These are phyloP conservation scores for Austrolebias charrua DNA, from an alignment of 2,797 vertebrate genomes.

Conservation along the genomic window DNA sequence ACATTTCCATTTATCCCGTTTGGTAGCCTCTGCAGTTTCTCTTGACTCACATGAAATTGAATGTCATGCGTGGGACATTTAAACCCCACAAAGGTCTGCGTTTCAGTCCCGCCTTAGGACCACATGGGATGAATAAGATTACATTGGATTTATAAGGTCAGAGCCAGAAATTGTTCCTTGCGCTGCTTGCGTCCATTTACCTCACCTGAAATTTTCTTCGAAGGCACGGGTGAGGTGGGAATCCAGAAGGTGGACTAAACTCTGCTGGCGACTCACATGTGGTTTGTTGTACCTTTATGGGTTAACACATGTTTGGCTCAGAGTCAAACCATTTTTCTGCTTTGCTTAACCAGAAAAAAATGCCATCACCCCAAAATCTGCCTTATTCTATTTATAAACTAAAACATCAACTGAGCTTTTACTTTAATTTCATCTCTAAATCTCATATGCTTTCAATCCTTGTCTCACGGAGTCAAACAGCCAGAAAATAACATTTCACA, in stretches of 20 bases:
- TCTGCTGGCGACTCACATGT: slow-evolving; percentile 42
- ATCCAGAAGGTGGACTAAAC: slow-evolving; percentile 50
- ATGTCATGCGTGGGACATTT: slow-evolving; percentile 54
- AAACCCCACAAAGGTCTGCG: slow-evolving; percentile 41
- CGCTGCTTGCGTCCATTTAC: slow-evolving; percentile 31
- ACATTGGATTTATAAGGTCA: slow-evolving; percentile 42
- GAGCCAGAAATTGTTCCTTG: slow-evolving; percentile 20
- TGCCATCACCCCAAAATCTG: slow-evolving; percentile 53
- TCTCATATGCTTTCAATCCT: slow-evolving; percentile 35
- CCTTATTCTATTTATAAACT: slow-evolving; percentile 56
- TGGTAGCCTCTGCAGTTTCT: slow-evolving; percentile 24
- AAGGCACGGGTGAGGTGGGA: slow-evolving; percentile 27
- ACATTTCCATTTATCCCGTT: slow-evolving; percentile 59
- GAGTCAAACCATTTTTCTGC: slow-evolving; percentile 35
- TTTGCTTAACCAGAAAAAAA: slow-evolving; percentile 41
- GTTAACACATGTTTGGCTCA: slow-evolving; percentile 56
- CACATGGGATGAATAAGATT: slow-evolving; percentile 54
- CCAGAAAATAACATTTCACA: slow-evolving; percentile 47
- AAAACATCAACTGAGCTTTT: slow-evolving; percentile 43
- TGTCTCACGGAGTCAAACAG: slow-evolving; percentile 43
- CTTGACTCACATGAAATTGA: slow-evolving; percentile 46
- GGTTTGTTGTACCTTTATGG: slow-evolving; percentile 40
- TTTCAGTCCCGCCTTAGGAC: slow-evolving; percentile 45
- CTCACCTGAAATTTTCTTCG: slow-evolving; percentile 39
- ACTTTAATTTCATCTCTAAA: slow-evolving; percentile 53